Percentiles rank a stretch among this genome's conserved stretches.
phyloP scores from a whole-genome alignment of 1,140 invertebrate genomes.

The Ips typographus region DNA sequence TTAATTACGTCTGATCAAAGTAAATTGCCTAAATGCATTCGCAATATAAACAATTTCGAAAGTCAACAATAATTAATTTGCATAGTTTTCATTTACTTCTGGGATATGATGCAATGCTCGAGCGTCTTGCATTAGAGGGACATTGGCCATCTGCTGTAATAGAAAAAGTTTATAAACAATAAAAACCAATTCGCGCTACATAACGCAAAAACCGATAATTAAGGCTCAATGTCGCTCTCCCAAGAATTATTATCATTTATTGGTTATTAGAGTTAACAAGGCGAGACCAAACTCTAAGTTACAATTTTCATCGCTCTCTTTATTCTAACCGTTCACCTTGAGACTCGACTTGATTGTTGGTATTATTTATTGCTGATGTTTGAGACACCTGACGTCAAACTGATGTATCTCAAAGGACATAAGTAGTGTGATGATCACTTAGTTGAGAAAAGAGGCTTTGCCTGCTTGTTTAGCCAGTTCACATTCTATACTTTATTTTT shows the following conservation, averaged over 20 bases:
- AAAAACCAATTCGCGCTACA: background rate
- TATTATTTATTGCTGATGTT: too few relatives aligned
- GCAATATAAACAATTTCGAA: background rate
- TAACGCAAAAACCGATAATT: background rate
- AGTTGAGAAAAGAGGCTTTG: too few relatives aligned
- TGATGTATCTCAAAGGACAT: too few relatives aligned
- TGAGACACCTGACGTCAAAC: too few relatives aligned
- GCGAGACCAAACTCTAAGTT: too few relatives aligned
- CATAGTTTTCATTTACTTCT: constrained; percentile 1
- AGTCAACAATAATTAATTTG: background rate
- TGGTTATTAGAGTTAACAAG: too few relatives aligned
- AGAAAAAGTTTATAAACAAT: background rate
- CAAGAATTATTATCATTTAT: background rate
- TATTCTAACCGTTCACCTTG: too few relatives aligned
- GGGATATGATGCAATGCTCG: constrained; percentile 3
- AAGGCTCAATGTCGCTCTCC: background rate
- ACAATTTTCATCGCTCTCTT: too few relatives aligned
- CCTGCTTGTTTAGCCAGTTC: too few relatives aligned
- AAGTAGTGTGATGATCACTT: too few relatives aligned
- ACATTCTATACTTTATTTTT: too few relatives aligned
- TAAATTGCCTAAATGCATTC: constrained; percentile 2
- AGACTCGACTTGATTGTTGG: too few relatives aligned
- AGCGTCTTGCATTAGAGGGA: background rate
- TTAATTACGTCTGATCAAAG: background rate
- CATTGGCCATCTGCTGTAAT: background rate